Evolutionary conservation across 2,888 invertebrate genomes (phyloP), one percentile per base, ranked within the genome.

Genomic region (Crossocerus cetratus): DNA sequence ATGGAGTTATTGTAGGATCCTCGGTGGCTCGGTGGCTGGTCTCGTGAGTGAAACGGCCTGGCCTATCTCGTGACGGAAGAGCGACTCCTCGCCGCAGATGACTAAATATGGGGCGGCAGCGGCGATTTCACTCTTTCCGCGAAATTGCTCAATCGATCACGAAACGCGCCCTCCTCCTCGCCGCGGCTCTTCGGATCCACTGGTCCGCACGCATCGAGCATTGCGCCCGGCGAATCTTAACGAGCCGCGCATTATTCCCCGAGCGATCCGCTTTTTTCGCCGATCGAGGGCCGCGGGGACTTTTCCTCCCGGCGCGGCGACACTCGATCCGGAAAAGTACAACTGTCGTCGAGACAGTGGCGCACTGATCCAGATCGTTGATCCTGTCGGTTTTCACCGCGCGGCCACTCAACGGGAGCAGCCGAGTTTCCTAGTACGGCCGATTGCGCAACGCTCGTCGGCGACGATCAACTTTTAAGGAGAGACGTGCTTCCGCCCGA

Each of bases 91-190:
- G 3, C n/a, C n/a, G 44, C 56, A 18, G 44, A 59, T 18, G 65
- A 8, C 76, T 74, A 74, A 76, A 68, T 71, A 76, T 32, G 32
- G 44, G 67, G 70, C 42, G 22, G n/a, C 16, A 20, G 32, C 18
- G 49, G 44, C 53, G 65, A 65, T 76, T 76, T 76, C 76, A 74
- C 76, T 63, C 56, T 59, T 76, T 76, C 76, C 63, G 65, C 67
- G 74, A 76, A 76, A 71, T 71, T 76, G 57, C 70, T 76, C 70
- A 62, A 71, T 68, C 73, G 73, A 65, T 65, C 56, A 43, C 55
- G 16, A 18, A 32, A 32, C 23, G 4, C 32, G 8, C 32, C 8
- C 8, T 11, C 32, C 11, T 8, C 8, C 11, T 11, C 11, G 5
- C 11, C 3, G 8, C 8, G 32, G 5, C 11, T 32, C 32, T 32